Conservation (phyloP, 2,888 invertebrate genomes). For the Halictus ligatus region DNA sequence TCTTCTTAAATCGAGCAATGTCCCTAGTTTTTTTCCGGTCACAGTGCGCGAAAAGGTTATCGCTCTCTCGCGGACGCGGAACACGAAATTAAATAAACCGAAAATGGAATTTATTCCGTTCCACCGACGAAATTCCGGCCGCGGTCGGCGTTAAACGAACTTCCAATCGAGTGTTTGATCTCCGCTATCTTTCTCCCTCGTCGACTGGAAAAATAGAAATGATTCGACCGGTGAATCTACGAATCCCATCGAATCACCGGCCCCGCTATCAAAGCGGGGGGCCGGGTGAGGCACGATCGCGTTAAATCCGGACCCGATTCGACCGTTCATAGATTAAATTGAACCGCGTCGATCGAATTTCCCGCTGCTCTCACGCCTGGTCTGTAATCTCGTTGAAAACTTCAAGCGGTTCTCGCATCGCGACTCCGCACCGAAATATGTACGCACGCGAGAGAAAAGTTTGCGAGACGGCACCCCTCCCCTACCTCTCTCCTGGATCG, state of each 20-base stretch:
- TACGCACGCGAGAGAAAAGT: neutral
- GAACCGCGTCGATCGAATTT: conserved; percentile 39
- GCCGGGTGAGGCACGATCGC: conserved; percentile 14
- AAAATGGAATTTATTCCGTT: conserved; percentile 1
- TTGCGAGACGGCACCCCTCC: neutral
- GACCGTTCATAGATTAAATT: conserved; percentile 41
- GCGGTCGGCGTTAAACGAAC: conserved; percentile 4
- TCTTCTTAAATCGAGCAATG: neutral
- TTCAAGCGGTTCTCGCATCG: conserved; percentile 2
- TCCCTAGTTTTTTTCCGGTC: neutral
- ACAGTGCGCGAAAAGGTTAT: neutral
- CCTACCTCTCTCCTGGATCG: neutral
- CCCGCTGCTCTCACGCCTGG: conserved; percentile 16
- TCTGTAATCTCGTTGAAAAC: conserved; percentile 41
- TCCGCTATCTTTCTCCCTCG: neutral
- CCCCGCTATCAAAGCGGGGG: conserved; percentile 1
- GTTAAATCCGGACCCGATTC: conserved; percentile 41
- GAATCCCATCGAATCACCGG: neutral
- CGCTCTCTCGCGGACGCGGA: neutral
- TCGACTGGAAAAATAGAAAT: neutral
- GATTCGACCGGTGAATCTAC: neutral
- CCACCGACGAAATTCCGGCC: neutral
- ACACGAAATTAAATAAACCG: neutral
- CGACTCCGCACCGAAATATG: conserved; percentile 1
- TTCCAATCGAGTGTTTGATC: conserved; percentile 3